Evolutionary conservation across 2,113 vertebrate genomes (phyloP).

Genomic region (Ochotona princeps): DNA sequence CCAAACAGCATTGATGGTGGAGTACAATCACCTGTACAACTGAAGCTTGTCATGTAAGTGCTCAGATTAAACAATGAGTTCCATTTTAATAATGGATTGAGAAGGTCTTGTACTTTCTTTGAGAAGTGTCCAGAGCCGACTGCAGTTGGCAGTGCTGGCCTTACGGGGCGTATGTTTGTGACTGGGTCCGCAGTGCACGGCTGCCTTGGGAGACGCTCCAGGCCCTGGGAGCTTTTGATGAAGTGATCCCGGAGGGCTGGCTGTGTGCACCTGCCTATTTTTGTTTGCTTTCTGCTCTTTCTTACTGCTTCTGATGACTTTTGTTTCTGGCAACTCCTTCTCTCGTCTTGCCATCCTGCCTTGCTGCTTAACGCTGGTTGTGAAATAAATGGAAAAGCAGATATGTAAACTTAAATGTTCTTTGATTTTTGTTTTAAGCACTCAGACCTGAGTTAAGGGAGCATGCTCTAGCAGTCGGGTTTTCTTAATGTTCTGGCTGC

Average conservation of each 20-base stretch:
- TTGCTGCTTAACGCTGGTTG: conserved; percentile 8
- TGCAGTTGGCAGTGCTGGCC: neutral
- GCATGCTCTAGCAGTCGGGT: neutral
- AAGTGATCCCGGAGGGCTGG: neutral
- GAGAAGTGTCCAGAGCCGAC: neutral
- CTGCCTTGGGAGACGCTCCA: neutral
- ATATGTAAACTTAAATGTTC: neutral
- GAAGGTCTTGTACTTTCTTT: neutral
- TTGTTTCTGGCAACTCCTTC: conserved; percentile 32
- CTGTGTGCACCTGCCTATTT: neutral
- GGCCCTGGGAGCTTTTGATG: neutral
- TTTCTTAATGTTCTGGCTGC: conserved; percentile 25
- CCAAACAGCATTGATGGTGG: neutral
- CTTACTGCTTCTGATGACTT: conserved; percentile 25
- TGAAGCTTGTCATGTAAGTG: conserved; percentile 7
- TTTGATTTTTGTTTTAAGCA: neutral
- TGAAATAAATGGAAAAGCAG: conserved; percentile 53
- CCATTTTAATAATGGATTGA: conserved; percentile 7
- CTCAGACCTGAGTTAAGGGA: neutral
- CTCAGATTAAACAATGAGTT: neutral
- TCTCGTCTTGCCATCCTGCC: neutral
- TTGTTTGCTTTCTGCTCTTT: conserved; percentile 21
- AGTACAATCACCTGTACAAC: neutral
- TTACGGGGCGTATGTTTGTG: neutral
- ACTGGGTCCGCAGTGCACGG: neutral